Conservation (phyloP, 1,140 invertebrate species). For the Drosophila funebris region DNA sequence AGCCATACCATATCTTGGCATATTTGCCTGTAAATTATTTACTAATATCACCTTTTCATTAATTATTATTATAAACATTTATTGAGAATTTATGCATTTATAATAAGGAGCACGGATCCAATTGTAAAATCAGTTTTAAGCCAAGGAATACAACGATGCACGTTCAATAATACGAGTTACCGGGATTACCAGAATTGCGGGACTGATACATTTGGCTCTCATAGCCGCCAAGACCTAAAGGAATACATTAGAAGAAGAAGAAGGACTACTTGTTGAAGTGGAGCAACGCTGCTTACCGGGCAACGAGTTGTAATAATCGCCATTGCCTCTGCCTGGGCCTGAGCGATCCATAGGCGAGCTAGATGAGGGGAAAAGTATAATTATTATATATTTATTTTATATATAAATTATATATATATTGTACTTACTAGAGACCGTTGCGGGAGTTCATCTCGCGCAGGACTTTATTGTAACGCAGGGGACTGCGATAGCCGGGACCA, state of each 20-base stretch:
- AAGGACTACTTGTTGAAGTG: neutral
- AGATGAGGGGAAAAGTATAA: neutral
- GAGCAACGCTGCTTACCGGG: conserved; percentile 21
- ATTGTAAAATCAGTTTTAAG: neutral
- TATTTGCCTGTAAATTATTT: too few species aligned
- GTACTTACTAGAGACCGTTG: conserved; percentile 63
- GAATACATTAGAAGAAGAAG: too few species aligned
- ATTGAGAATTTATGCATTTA: neutral
- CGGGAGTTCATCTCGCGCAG: conserved; percentile 67
- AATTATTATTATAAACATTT: neutral
- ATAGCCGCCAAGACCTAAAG: conserved; percentile 36
- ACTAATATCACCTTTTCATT: too few species aligned
- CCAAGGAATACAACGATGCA: conserved; percentile 1
- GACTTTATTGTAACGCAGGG: conserved; percentile 55
- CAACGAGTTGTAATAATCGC: conserved; percentile 60
- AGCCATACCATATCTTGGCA: too few species aligned
- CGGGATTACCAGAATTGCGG: conserved; percentile 7
- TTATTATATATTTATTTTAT: neutral
- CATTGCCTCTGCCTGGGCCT: conserved; percentile 53
- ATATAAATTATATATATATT: too few species aligned
- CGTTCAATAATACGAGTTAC: conserved; percentile 40
- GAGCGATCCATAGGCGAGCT: conserved; percentile 55
- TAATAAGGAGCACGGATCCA: neutral
- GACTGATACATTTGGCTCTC: conserved; percentile 51
- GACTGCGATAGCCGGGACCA: conserved; percentile 62